These are phyloP conservation scores for Heliopora coerulea DNA, from an alignment of 92 coral and sea anemone genomes.

Conservation along the genomic window DNA sequence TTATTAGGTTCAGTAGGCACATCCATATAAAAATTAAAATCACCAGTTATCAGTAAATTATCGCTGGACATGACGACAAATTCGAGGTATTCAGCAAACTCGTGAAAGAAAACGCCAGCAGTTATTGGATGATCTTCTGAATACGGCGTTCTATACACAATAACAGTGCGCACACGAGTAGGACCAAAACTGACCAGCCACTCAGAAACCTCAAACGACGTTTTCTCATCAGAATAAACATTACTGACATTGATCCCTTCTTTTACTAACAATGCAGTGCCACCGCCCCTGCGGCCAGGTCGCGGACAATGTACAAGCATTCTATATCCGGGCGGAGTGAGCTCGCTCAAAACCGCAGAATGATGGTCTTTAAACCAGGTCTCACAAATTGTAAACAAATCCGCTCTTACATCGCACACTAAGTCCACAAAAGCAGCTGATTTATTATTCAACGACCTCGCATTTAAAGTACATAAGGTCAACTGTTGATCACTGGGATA, in stretches of 20 bases:
- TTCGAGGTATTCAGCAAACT: constrained; percentile 50
- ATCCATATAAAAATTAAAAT: constrained; percentile 45
- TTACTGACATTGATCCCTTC: constrained; percentile 47
- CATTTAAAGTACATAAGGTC: constrained; percentile 40
- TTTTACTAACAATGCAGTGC: constrained; percentile 63
- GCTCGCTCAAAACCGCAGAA: constrained; percentile 47
- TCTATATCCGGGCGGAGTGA: constrained; percentile 61
- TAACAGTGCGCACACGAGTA: constrained; percentile 37
- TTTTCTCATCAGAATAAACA: constrained; percentile 42
- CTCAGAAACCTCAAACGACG: constrained; percentile 62
- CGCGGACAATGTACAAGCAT: constrained; percentile 60
- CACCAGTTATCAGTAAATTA: constrained; percentile 40
- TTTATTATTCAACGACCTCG: constrained; percentile 54
- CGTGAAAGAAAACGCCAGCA: constrained; percentile 50
- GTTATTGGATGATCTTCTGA: constrained; percentile 56
- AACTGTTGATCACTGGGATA: not conserved
- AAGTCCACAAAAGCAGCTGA: constrained; percentile 52
- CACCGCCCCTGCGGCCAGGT: constrained; percentile 54
- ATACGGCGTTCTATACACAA: constrained; percentile 64
- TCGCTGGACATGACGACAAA: constrained; percentile 42
- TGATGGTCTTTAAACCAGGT: constrained; percentile 59
- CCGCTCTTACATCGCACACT: constrained; percentile 49
- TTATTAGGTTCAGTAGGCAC: constrained; percentile 34
- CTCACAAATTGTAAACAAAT: constrained; percentile 53
- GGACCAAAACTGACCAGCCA: constrained; percentile 45